Percentiles rank a stretch among this genome's conserved stretches.
Evolutionary conservation across 2,113 vertebrate species (phyloP).

Genomic region (Pantherophis guttatus): DNA sequence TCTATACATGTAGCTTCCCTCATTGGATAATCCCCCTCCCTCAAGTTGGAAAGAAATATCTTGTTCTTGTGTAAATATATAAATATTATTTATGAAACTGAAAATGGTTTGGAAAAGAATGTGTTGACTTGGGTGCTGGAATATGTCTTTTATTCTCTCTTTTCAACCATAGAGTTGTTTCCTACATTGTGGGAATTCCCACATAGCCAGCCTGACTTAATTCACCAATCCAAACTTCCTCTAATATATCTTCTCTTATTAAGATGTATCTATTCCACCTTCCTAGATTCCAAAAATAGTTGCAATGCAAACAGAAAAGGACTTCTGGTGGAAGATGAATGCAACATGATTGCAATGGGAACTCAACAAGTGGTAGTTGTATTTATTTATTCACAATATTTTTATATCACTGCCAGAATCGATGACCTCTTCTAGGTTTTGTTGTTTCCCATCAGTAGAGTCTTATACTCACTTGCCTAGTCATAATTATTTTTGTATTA

Average conservation of each 20-base stretch:
- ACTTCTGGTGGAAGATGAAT: neutral
- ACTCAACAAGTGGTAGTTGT: neutral
- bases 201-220: neutral
- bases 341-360: neutral
- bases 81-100: conserved; percentile 23
- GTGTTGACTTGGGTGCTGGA: neutral
- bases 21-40: neutral
- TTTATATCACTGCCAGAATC: neutral
- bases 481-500: neutral
- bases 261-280: neutral
- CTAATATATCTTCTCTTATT: neutral
- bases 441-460: neutral
- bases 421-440: neutral
- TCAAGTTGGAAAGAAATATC: conserved; percentile 9
- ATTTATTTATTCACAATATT: neutral
- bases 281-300: neutral
- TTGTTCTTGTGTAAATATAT: conserved; percentile 36
- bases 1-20: conserved; percentile 1
- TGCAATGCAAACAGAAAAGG: neutral
- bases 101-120: neutral
- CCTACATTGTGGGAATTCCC: neutral
- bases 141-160: neutral
- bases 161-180: neutral
- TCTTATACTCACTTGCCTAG: neutral
- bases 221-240: neutral